These are phyloP conservation scores for Drosophila maculinotata DNA, from an alignment of 2,888 invertebrate species.

Conservation along the genomic window DNA sequence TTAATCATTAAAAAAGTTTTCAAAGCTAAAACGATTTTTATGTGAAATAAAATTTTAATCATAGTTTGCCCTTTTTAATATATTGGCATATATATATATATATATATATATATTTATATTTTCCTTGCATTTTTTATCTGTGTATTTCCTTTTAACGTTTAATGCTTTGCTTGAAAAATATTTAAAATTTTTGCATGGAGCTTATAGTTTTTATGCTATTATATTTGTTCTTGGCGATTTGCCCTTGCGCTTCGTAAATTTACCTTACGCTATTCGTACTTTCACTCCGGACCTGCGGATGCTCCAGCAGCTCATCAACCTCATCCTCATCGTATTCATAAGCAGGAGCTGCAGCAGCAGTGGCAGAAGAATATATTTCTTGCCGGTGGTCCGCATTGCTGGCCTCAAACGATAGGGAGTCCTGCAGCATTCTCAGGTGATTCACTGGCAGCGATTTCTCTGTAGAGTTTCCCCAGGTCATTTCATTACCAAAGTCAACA, in stretches of 20 bases:
- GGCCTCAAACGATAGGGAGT: constrained; percentile 8
- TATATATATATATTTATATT: too few relatives aligned
- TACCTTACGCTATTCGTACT: constrained; percentile 74
- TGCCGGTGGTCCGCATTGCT: constrained; percentile 19
- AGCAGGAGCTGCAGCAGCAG: constrained; percentile 19
- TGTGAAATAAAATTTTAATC: too few relatives aligned
- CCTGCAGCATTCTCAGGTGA: constrained; percentile 53
- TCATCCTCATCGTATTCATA: constrained; percentile 34
- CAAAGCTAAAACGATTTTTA: too few relatives aligned
- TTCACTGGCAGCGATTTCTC: constrained; percentile 73
- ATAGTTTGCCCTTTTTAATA: neutral
- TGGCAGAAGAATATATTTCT: constrained; percentile 29
- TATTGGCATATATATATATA: neutral
- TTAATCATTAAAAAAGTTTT: too few relatives aligned
- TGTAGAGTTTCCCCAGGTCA: constrained; percentile 67
- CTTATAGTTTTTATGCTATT: constrained; percentile 15
- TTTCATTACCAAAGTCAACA: constrained; percentile 79
- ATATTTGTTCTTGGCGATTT: constrained; percentile 31
- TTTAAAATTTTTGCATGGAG: neutral
- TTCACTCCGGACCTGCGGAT: constrained; percentile 44
- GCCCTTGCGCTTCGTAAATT: constrained; percentile 65
- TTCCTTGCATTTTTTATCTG: constrained; percentile 16
- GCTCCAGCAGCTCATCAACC: constrained; percentile 35
- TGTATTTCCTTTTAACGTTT: constrained; percentile 13
- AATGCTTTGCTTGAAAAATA: constrained; percentile 4